Conservation (phyloP, 2,888 invertebrate species). For the Tinea pellionella region DNA sequence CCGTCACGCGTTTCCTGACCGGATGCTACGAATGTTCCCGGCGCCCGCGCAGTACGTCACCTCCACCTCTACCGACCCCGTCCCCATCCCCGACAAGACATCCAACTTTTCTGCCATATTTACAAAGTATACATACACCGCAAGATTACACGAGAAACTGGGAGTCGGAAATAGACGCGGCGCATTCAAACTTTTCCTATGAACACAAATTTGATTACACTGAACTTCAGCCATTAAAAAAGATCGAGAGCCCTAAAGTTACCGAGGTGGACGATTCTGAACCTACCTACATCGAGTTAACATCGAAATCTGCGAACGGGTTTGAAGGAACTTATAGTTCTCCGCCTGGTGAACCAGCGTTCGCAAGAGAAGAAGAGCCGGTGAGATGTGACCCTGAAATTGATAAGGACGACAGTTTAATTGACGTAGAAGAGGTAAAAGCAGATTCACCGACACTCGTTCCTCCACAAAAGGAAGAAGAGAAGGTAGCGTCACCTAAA, state of each 20-base stretch:
- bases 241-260: constrained; percentile 52
- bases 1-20: constrained; percentile 94
- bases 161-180: constrained; percentile 66
- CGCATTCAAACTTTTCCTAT: constrained; percentile 48
- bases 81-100: constrained; percentile 61
- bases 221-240: constrained; percentile 52
- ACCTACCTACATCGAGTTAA: constrained; percentile 59
- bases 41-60: constrained; percentile 76
- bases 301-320: constrained; percentile 46
- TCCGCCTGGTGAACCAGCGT: constrained; percentile 48
- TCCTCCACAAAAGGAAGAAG: constrained; percentile 28
- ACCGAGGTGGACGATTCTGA: constrained; percentile 43
- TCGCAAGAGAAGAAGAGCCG: constrained; percentile 47
- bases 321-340: constrained; percentile 37
- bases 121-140: constrained; percentile 41
- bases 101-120: constrained; percentile 51
- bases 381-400: constrained; percentile 58
- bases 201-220: constrained; percentile 57
- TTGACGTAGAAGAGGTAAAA: constrained; percentile 62
- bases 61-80: constrained; percentile 62
- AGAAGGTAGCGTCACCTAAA: constrained; percentile 18
- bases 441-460: constrained; percentile 34
- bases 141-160: constrained; percentile 62
- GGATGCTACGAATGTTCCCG: constrained; percentile 94
- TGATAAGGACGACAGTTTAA: constrained; percentile 54